Evolutionary conservation across 2,113 vertebrate species (phyloP), one percentile per base, ranked within the genome.

Genomic region (Myxocyprinus asiaticus): DNA sequence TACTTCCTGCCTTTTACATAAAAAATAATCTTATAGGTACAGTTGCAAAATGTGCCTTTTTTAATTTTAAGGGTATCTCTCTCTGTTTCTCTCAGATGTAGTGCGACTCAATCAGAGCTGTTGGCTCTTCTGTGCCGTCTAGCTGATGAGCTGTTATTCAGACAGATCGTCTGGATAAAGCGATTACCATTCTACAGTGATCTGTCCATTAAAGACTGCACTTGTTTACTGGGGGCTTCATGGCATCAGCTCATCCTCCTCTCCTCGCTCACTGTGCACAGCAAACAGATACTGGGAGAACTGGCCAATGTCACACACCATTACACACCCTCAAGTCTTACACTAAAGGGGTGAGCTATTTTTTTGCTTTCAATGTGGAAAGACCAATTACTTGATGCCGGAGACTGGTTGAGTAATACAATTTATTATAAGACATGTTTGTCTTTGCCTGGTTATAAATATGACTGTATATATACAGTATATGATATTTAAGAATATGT

Each of bases 131-230:
- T 99, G 82, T 99, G 98, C 80, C 96, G 97, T n/a, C 91, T 99
- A 91, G 98, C 98, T 0, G 98, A 99, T 0, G 98, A 99, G 90
- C 93, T 98, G 87, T 96, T 99, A 63, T 99, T 98, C 88, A 94
- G 98, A 61, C 98, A 99, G 92, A 99, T 99, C 85, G 94, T 95
- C 78, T 99, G 98, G 98, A 96, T 99, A 89, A 99, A 99, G 94
- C 98, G 97, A 92, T 93, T 99, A 90, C 98, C 97, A 0, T 99
- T 99, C 91, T 99, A 98, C 94, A 95, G 95, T 0, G 96, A 98
- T 77, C 96, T 99, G 79, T 96, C 97, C 91, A 98, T 99, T 86
- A 96, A 98, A 87, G 98, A 99, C 94, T 99, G 97, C 93, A 99
- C 98, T 76, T 97, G 96, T 87, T 95, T 99, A 87, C 93, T 99